Evolutionary conservation across 2,888 invertebrate genomes (phyloP).

Genomic region (Perizoma affinitatum): DNA sequence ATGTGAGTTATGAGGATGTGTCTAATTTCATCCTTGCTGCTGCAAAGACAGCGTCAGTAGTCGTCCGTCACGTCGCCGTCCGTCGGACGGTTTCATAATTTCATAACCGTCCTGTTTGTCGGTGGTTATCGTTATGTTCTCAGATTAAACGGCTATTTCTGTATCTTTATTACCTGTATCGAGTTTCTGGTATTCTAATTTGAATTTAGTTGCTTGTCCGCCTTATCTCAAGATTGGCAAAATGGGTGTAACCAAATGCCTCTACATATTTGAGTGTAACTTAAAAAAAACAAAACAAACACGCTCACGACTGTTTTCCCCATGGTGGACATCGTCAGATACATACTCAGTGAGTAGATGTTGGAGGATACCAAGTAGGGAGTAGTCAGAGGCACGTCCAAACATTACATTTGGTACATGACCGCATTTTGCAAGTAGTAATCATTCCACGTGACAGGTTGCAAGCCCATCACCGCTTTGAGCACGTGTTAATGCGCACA

Average conservation of each 20-base stretch:
- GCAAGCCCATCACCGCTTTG: too few species aligned
- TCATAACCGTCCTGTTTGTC: constrained; percentile 52
- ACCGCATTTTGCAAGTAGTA: too few species aligned
- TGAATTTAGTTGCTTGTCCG: constrained; percentile 23
- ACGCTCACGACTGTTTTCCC: too few species aligned
- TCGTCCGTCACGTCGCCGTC: constrained; percentile 48
- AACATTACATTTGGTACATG: too few species aligned
- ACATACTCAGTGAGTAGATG: too few species aligned
- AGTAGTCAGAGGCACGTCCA: too few species aligned
- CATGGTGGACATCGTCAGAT: too few species aligned
- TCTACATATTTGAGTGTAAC: constrained; percentile 3
- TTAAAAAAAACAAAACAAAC: too few species aligned
- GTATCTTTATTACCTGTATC: constrained; percentile 37
- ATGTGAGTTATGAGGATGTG: constrained; percentile 44
- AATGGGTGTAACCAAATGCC: constrained; percentile 26
- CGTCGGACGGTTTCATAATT: constrained; percentile 40
- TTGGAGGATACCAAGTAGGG: too few species aligned
- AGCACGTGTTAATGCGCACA: too few species aligned
- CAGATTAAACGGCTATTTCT: constrained; percentile 45
- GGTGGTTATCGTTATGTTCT: constrained; percentile 46
- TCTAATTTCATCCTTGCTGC: constrained; percentile 39
- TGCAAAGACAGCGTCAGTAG: constrained; percentile 46
- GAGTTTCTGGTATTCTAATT: constrained; percentile 38
- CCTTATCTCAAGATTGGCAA: constrained; percentile 22
- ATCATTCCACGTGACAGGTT: too few species aligned